Evolutionary conservation across 2,888 invertebrate genomes (phyloP), one percentile per base, ranked within the genome.

Genomic region (Disparrhopalites patrizii): DNA sequence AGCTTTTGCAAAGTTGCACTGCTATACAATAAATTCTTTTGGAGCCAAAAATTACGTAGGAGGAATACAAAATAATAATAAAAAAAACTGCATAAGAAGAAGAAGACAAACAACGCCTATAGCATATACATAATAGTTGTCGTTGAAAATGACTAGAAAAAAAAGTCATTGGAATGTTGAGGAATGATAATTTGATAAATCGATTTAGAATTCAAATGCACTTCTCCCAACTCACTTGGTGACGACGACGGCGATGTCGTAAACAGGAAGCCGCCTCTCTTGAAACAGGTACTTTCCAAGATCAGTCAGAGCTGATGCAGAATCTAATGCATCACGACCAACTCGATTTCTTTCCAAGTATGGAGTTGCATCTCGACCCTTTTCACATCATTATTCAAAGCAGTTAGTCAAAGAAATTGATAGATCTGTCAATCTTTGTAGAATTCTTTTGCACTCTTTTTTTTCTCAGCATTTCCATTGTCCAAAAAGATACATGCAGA

Each of bases 211-310:
- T n/a, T n/a, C n/a, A n/a, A n/a, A n/a, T n/a, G n/a, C n/a, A n/a
- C n/a, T n/a, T n/a, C n/a, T n/a, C n/a, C n/a, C n/a, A 78, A 84
- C 92, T 90, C 85, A 93, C 92, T 94, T 95, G 79, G 94, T 95
- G 76, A 94, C 93, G 74, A 93, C 94, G 70, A 95, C 93, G 66
- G 94, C 94, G 75, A 95, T 93, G 79, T 95, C 94, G 82, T 94
- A 95, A 75, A 94, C 94, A 60, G 94, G 94, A 79, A 95, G 85
- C 78, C 94, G 84, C 79, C 94, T 84, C 83, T 94, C 94, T 79
- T 93, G 87, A 85, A 93, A 95, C 79, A 94, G 85, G 85, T 94
- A 95, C 86, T 94, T 94, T 81, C 94, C 94, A 92, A 95, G 93
- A 81, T 94, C 94, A 71, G 94, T 94, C 73, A 94, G 84, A 69